These are phyloP conservation scores for Struthio camelus DNA, from an alignment of 2,113 vertebrate genomes.

Conservation along the genomic window DNA sequence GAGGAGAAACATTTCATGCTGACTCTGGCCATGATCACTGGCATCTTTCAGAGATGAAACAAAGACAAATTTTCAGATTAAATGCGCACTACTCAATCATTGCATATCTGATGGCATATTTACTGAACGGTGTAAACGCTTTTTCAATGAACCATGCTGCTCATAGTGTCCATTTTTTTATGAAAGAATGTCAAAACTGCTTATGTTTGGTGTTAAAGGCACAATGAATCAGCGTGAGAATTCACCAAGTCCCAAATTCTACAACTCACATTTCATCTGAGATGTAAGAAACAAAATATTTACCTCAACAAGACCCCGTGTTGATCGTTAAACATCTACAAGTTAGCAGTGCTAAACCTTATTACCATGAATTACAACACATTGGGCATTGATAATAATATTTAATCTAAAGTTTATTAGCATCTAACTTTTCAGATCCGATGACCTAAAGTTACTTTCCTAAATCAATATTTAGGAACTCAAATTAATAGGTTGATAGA, in stretches of 20 bases:
- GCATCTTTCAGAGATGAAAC: neutral
- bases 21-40: neutral
- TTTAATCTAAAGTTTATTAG: neutral
- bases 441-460: neutral
- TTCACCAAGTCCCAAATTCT: neutral
- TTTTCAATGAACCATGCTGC: neutral
- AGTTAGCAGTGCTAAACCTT: neutral
- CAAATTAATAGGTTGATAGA: neutral
- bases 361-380: neutral
- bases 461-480: neutral
- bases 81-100: neutral
- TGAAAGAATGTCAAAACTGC: neutral
- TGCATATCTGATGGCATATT: neutral
- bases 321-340: neutral
- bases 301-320: neutral
- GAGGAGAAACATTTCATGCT: neutral
- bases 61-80: neutral
- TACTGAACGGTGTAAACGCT: neutral
- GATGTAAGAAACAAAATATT: neutral
- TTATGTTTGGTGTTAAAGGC: neutral
- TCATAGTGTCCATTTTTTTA: rapidly evolving
- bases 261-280: neutral
- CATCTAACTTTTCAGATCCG: neutral
- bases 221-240: neutral
- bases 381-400: neutral